Conservation (phyloP, 2,797 vertebrate genomes). For the Oophaga sylvatica region DNA sequence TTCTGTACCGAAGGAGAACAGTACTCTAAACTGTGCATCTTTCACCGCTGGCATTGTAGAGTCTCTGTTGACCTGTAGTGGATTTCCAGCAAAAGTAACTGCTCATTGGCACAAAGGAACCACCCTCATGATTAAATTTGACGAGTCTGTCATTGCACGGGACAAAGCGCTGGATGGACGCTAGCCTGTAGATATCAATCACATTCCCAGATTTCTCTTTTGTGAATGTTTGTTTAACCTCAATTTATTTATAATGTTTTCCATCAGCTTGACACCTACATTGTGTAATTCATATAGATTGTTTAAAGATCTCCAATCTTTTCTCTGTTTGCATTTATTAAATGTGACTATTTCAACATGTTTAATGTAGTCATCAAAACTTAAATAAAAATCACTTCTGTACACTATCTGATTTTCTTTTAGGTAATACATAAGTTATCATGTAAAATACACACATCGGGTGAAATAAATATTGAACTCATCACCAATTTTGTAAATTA, state of each 20-base stretch:
- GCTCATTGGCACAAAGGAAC: slow-evolving; percentile 98
- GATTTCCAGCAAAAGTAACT: slow-evolving; percentile 92
- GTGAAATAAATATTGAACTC: too few species aligned
- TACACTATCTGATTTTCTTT: too few species aligned
- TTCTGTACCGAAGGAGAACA: slow-evolving; percentile 93
- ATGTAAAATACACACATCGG: too few species aligned
- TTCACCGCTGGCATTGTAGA: slow-evolving; percentile 92
- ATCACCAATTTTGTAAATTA: too few species aligned
- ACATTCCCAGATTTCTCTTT: neutral
- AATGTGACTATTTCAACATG: too few species aligned
- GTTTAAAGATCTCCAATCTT: too few species aligned
- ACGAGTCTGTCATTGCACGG: slow-evolving; percentile 87
- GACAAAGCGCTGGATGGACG: slow-evolving; percentile 91
- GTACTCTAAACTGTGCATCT: slow-evolving; percentile 92
- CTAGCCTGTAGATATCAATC: slow-evolving; percentile 64
- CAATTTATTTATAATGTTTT: neutral
- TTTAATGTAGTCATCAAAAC: too few species aligned
- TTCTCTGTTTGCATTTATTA: too few species aligned
- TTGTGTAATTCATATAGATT: neutral
- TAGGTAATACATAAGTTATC: too few species aligned
- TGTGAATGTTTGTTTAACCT: neutral
- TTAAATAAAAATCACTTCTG: too few species aligned
- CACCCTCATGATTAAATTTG: slow-evolving; percentile 97
- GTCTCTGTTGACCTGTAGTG: slow-evolving; percentile 89
- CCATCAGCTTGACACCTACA: neutral